These are phyloP conservation scores for Leguminivora glycinivorella DNA, from an alignment of 1,140 invertebrate genomes.

Conservation along the genomic window DNA sequence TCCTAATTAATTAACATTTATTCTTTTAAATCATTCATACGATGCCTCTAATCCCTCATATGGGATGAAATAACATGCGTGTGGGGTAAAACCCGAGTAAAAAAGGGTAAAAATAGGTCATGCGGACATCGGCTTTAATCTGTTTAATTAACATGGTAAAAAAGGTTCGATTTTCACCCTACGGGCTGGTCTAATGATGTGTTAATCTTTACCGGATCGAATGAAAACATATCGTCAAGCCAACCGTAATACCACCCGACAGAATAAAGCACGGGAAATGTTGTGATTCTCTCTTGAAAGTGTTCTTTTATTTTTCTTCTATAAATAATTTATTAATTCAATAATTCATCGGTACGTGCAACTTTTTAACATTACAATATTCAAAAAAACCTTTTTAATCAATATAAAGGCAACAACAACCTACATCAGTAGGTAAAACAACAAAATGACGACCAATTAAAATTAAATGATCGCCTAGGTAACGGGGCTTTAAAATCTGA, in stretches of 20 bases:
- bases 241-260: constrained; percentile 20
- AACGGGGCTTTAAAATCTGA: constrained; percentile 22
- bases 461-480: constrained; percentile 14
- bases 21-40: constrained; percentile 53
- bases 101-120: constrained; percentile 54
- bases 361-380: too few relatives aligned
- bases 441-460: constrained; percentile 24
- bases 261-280: background rate
- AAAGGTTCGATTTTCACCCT: constrained; percentile 55
- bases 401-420: background rate
- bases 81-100: constrained; percentile 33
- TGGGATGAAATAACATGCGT: constrained; percentile 41
- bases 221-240: constrained; percentile 13
- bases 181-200: constrained; percentile 46
- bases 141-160: constrained; percentile 57
- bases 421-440: background rate
- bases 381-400: background rate
- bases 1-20: constrained; percentile 54
- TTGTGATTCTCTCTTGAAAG: background rate
- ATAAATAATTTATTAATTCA: too few relatives aligned
- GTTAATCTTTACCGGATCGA: constrained; percentile 44
- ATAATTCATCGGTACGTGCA: too few relatives aligned
- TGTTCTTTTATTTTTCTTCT: too few relatives aligned
- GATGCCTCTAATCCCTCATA: constrained; percentile 37
- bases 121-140: constrained; percentile 46